Evolutionary conservation across 2,113 vertebrate genomes (phyloP).

Genomic region (Ploceus nigricollis): DNA sequence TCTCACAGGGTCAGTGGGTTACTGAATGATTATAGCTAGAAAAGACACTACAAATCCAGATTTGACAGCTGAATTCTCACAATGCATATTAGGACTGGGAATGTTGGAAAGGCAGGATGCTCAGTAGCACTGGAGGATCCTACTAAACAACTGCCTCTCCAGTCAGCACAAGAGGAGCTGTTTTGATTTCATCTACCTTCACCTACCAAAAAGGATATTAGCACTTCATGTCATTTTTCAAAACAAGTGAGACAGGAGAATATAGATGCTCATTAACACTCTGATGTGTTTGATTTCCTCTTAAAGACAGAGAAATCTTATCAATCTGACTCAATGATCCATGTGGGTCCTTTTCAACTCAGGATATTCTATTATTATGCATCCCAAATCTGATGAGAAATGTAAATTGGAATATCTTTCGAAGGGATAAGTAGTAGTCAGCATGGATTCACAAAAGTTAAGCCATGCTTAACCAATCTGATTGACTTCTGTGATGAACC

Average conservation of each 20-base stretch:
- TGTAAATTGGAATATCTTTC: not conserved
- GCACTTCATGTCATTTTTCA: not conserved
- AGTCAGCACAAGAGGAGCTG: not conserved
- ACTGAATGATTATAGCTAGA: not conserved
- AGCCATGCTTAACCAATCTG: not conserved
- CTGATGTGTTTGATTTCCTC: not conserved
- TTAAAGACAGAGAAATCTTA: not conserved
- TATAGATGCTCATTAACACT: conserved; percentile 4
- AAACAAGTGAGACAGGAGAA: not conserved
- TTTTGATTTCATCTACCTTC: not conserved
- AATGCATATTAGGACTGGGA: not conserved
- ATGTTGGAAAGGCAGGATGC: not conserved
- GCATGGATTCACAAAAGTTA: not conserved
- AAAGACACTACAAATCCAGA: not conserved
- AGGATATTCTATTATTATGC: not conserved
- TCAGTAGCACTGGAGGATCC: not conserved
- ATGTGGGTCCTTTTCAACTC: not conserved
- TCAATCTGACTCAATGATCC: not conserved
- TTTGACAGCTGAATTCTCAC: not conserved
- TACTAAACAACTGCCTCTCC: not conserved
- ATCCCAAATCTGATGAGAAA: not conserved
- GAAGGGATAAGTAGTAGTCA: not conserved
- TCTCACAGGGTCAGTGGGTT: not conserved
- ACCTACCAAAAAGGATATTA: not conserved
- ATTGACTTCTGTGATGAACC: not conserved